These are phyloP conservation scores for Herminia tarsipennalis DNA, from an alignment of 2,888 invertebrate species.

Conservation along the genomic window DNA sequence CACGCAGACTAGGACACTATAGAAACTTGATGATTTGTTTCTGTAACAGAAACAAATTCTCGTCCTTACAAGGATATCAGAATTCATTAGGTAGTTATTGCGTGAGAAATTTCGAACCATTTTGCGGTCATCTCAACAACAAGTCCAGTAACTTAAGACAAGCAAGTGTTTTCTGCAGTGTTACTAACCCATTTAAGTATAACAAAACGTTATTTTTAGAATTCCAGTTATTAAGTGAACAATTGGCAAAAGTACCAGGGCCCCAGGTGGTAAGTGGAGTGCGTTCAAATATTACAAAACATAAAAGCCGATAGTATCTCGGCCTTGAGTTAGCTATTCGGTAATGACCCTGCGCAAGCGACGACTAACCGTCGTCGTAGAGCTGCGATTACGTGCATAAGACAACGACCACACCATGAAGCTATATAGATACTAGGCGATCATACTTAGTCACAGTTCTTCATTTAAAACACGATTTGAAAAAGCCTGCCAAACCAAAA, in stretches of 20 bases:
- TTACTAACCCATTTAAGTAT: no score
- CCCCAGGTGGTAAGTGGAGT: conserved; percentile 47
- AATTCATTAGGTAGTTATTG: no score
- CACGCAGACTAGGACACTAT: no score
- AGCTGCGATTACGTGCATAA: conserved; percentile 49
- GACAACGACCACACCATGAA: conserved; percentile 26
- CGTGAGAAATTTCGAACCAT: no score
- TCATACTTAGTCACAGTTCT: neutral
- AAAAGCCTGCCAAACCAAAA: no score
- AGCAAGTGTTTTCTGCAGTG: no score
- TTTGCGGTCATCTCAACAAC: no score
- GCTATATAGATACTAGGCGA: conserved; percentile 19
- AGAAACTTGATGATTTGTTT: no score
- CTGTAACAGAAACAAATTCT: no score
- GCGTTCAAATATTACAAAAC: conserved; percentile 46
- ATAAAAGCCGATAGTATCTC: conserved; percentile 56
- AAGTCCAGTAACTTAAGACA: no score
- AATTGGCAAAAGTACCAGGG: conserved; percentile 27
- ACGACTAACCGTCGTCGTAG: conserved; percentile 54
- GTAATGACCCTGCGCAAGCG: conserved; percentile 70
- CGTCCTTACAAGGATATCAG: no score
- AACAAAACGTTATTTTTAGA: no score
- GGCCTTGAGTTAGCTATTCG: conserved; percentile 68
- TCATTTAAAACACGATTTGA: neutral
- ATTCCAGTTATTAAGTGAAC: conserved; percentile 2